Base-by-base conservation (phyloP, 2,888 invertebrate species). In the Lasioglossum leucozonium region DNA sequence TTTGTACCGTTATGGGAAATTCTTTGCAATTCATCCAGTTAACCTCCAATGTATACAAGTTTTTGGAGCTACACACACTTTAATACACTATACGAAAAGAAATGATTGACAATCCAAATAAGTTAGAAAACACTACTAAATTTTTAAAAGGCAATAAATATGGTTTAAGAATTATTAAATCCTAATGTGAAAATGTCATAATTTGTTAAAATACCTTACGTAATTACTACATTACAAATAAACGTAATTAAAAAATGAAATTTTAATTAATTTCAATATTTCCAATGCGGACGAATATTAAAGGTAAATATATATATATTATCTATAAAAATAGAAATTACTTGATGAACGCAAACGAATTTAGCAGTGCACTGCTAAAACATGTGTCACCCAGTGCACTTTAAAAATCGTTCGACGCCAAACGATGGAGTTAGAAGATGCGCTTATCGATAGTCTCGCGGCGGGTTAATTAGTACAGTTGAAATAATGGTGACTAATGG, bases 381-480 rank as follows among this genome's bases (percentile, higher is more conserved):
- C 34, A 62, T 22, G 22, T 22, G 8, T 75, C 30, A 16, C 40
- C 30, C 1, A 2, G 1, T 22, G 11, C 16, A 18, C 65, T 30
- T 13, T 69, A 22, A 44, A 37, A 85, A 42, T 77, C 47, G 47
- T 71, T 47, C 16, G 75, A 67, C 18, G 34, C 10, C 16, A 69
- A 37, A 69, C 65, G 67, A 69, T 62, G 34, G 30, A 34, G 75
- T 37, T 58, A 47, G 47, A 26, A 77, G 5, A 44, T 47, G 67
- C n/a, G 26, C 26, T 13, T 78, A 74, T 78, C 79, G 77, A 34
- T 47, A 72, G 58, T 78, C 73, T 72, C 72, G 65, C 30, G 37
- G 37, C 72, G 58, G 40, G 75, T 73, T 88, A 85, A 88, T 87
- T 87, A 79, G 72, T 77, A 81, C 26, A 6, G 76, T 44, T 51